Percentiles rank a stretch among this genome's conserved stretches.
These are phyloP conservation scores for Athalia circularis DNA, from an alignment of 2,888 invertebrate species.

Conservation along the genomic window DNA sequence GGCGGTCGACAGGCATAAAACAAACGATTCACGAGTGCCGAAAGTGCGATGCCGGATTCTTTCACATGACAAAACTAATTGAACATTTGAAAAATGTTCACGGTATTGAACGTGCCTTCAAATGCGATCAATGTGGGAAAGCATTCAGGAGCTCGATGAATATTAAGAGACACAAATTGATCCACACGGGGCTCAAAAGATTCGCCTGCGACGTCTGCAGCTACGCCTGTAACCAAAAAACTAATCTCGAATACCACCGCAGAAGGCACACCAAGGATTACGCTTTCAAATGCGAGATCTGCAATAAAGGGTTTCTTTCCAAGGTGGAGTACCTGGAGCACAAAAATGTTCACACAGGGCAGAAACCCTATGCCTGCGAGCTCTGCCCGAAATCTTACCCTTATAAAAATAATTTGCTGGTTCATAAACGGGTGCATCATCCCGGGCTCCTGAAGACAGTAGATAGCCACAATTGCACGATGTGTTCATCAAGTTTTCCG, in stretches of 20 bases:
- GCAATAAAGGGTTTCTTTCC: constrained; percentile 63
- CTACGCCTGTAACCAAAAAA: constrained; percentile 65
- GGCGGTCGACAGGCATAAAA: constrained; percentile 53
- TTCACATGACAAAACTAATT: constrained; percentile 66
- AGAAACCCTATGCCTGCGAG: constrained; percentile 61
- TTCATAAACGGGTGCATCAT: constrained; percentile 62
- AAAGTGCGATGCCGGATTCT: constrained; percentile 65
- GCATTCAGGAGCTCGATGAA: constrained; percentile 65
- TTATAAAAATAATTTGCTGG: constrained; percentile 66
- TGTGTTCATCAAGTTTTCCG: constrained; percentile 61
- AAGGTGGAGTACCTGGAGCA: constrained; percentile 65
- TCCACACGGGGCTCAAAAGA: constrained; percentile 63
- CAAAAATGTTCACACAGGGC: constrained; percentile 60
- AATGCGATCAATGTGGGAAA: constrained; percentile 65
- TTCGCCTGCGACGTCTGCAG: constrained; percentile 65
- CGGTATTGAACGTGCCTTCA: constrained; percentile 65
- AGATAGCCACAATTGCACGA: constrained; percentile 57
- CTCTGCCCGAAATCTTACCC: constrained; percentile 63
- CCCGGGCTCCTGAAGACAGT: constrained; percentile 49
- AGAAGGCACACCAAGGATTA: constrained; percentile 65
- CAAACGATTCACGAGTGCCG: constrained; percentile 64
- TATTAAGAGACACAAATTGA: constrained; percentile 66
- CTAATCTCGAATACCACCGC: constrained; percentile 64
- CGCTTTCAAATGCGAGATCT: constrained; percentile 61
- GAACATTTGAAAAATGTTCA: constrained; percentile 70